phyloP scores from a whole-genome alignment of 2,888 invertebrate genomes.

The Agrochola macilenta region DNA sequence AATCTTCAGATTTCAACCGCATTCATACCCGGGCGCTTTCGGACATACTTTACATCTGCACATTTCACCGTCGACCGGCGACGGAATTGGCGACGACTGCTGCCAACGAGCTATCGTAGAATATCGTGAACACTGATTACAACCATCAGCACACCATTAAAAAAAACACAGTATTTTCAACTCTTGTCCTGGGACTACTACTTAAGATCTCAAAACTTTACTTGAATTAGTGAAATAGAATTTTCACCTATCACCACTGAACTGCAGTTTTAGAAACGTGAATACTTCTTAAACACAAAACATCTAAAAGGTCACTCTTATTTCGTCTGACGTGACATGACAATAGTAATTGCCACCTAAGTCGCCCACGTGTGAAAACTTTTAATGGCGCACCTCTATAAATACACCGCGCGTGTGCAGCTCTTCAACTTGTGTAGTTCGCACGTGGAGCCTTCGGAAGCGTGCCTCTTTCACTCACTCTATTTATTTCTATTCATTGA shows the following conservation, averaged over 20 bases:
- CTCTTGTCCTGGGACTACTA: not conserved
- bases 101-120: not conserved
- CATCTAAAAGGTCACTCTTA: slow-evolving; percentile 8
- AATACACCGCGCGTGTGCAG: slow-evolving; percentile 28
- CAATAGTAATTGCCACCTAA: not conserved
- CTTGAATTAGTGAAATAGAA: not conserved
- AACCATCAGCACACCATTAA: not conserved
- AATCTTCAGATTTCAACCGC: not conserved
- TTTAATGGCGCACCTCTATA: slow-evolving; percentile 25
- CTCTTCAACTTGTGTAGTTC: slow-evolving; percentile 10
- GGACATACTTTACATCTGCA: not conserved
- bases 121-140: not conserved
- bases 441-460: slow-evolving; percentile 41
- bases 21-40: not conserved
- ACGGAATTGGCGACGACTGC: not conserved
- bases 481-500: slow-evolving; percentile 14
- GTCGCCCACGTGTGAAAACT: slow-evolving; percentile 25
- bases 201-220: not conserved
- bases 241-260: not conserved
- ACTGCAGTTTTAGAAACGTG: not conserved
- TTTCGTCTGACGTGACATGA: slow-evolving; percentile 1
- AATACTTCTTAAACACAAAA: too few species aligned
- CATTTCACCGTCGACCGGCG: not conserved
- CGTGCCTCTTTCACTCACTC: slow-evolving; percentile 3
- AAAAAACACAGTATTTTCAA: not conserved